Percentiles rank a stretch among this genome's conserved stretches.
These are phyloP conservation scores for Orientallactaga bullata DNA, from an alignment of 2,113 vertebrate species.

Conservation along the genomic window DNA sequence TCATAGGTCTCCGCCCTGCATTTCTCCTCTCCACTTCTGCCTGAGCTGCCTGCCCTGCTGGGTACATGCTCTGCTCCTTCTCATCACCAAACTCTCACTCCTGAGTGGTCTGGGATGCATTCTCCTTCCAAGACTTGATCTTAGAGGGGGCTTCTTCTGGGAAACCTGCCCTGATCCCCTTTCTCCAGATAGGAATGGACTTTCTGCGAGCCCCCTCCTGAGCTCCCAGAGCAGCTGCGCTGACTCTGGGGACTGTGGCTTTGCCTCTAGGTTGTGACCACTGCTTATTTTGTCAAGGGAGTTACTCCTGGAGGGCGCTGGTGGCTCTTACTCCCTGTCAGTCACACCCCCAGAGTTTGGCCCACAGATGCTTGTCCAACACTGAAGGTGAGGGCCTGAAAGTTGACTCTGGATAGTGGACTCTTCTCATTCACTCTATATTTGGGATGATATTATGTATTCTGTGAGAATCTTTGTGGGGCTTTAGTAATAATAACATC, in stretches of 20 bases:
- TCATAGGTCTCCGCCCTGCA: not conserved
- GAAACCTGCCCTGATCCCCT: not conserved
- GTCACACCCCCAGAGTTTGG: accelerated
- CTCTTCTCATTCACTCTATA: not conserved
- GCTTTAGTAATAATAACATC: not conserved
- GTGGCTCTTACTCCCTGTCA: accelerated
- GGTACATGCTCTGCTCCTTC: accelerated
- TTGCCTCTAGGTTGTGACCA: not conserved
- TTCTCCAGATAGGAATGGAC: not conserved
- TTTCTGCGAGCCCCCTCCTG: not conserved
- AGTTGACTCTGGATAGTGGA: not conserved
- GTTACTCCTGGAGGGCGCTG: not conserved
- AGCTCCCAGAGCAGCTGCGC: no score
- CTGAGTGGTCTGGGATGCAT: not conserved
- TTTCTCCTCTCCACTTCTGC: no score
- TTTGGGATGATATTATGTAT: not conserved
- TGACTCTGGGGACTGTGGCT: not conserved
- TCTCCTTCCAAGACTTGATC: not conserved
- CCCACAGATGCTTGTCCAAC: not conserved
- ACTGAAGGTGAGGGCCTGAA: not conserved
- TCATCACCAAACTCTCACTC: not conserved
- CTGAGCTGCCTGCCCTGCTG: accelerated
- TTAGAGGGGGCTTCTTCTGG: not conserved
- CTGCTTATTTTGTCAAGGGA: not conserved
- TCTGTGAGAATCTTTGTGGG: not conserved